Percentiles rank a stretch among this genome's conserved stretches.
Evolutionary conservation across 2,888 invertebrate genomes (phyloP).

Genomic region (Pterostichus madidus): DNA sequence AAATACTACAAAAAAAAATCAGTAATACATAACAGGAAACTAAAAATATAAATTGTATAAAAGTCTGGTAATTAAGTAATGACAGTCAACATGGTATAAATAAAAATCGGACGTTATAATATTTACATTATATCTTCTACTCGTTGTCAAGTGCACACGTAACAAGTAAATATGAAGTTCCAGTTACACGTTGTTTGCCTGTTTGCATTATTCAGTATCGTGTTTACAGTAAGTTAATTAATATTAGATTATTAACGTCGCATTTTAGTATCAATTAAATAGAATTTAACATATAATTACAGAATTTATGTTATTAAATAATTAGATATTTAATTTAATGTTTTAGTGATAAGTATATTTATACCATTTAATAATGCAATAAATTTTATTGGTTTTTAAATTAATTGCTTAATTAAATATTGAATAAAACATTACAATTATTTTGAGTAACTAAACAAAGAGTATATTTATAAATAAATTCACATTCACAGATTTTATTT

Average conservation of each 20-base stretch:
- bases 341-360: too few relatives aligned
- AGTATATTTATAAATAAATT: too few relatives aligned
- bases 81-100: background rate
- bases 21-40: constrained; percentile 4
- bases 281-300: background rate
- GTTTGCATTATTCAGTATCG: constrained; percentile 14
- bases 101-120: background rate
- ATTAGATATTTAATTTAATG: too few relatives aligned
- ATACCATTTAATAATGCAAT: too few relatives aligned
- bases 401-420: too few relatives aligned
- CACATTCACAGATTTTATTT: too few relatives aligned
- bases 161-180: constrained; percentile 10
- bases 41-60: background rate
- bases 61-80: background rate
- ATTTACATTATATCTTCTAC: background rate
- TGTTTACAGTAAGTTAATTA: constrained; percentile 23
- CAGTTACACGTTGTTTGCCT: background rate
- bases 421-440: too few relatives aligned
- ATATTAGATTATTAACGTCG: background rate
- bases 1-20: too few relatives aligned
- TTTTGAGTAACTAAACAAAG: too few relatives aligned
- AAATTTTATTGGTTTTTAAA: too few relatives aligned
- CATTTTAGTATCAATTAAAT: constrained; percentile 10
- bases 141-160: background rate
- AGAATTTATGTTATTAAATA: background rate